Conservation (phyloP, 2,888 invertebrate species). For the Apodemia duryi region DNA sequence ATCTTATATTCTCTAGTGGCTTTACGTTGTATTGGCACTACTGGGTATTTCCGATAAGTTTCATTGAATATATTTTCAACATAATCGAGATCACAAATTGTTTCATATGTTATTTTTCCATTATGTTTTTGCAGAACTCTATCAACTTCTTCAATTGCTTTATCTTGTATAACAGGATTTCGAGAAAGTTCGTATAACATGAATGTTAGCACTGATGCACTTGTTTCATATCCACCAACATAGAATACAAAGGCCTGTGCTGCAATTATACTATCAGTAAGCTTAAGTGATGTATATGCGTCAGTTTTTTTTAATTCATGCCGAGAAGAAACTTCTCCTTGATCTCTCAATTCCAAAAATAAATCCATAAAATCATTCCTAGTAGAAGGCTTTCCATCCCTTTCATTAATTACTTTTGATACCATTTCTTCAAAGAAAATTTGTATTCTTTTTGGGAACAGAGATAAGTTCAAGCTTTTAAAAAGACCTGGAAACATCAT, state of each 20-base stretch:
- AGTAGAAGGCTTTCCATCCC: constrained; percentile 40
- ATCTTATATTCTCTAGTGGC: constrained; percentile 44
- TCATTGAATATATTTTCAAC: constrained; percentile 51
- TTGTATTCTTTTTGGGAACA: background rate
- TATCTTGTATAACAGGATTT: constrained; percentile 54
- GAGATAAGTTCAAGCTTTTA: background rate
- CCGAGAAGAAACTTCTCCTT: constrained; percentile 34
- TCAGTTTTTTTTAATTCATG: background rate
- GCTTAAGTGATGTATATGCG: background rate
- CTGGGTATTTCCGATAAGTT: constrained; percentile 64
- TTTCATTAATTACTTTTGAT: constrained; percentile 9
- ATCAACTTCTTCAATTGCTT: constrained; percentile 46
- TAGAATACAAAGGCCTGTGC: constrained; percentile 39
- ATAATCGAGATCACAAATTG: constrained; percentile 54
- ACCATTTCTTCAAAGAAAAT: constrained; percentile 14
- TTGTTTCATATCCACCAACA: constrained; percentile 64
- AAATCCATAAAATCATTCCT: constrained; percentile 54
- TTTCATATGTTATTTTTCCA: constrained; percentile 52
- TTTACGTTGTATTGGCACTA: constrained; percentile 49
- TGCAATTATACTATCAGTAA: constrained; percentile 14
- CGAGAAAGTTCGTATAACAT: constrained; percentile 50
- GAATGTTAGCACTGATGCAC: constrained; percentile 54
- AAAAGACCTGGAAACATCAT: constrained; percentile 17
- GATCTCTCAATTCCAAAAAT: constrained; percentile 42
- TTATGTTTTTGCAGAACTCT: constrained; percentile 40